phyloP scores from a whole-genome alignment of 2,113 vertebrate species.

The Anguilla japonica region DNA sequence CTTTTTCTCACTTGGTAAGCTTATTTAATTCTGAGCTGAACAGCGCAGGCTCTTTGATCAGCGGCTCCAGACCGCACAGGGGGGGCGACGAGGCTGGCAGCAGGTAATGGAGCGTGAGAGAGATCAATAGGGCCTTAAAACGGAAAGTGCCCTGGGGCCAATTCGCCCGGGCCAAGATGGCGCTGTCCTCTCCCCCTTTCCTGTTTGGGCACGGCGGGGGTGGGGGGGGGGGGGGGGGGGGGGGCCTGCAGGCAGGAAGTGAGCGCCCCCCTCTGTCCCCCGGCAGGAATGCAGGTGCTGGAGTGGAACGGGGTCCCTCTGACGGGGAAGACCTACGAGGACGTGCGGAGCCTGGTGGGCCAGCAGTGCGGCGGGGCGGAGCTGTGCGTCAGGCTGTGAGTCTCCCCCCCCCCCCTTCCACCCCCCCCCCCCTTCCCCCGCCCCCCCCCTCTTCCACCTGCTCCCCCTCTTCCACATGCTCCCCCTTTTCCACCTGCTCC shows the following conservation, averaged over 20 bases:
- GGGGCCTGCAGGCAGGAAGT: neutral
- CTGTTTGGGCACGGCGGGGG: neutral
- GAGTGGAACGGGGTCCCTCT: constrained; percentile 92
- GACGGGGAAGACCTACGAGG: constrained; percentile 94
- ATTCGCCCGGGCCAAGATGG: too few species aligned
- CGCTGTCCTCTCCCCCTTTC: neutral
- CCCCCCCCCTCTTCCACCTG: too few species aligned
- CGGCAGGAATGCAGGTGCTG: constrained; percentile 95
- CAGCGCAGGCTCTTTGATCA: neutral
- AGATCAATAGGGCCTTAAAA: neutral
- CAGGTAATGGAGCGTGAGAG: neutral
- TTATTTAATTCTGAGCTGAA: neutral
- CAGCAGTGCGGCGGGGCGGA: constrained; percentile 92
- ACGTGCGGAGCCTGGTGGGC: constrained; percentile 88
- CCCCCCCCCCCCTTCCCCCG: neutral
- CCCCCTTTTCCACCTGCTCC: too few species aligned
- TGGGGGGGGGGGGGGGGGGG: too few species aligned
- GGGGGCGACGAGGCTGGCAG: neutral
- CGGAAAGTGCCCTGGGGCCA: neutral
- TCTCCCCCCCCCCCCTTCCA: constrained; percentile 70
- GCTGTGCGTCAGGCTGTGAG: constrained; percentile 99
- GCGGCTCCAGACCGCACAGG: neutral
- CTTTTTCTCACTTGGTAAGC: neutral
- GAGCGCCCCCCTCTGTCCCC: neutral
- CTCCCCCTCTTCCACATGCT: too few species aligned